A percentile compares a stretch with the other conserved stretches of the same genome.
These are phyloP conservation scores for Molorchus minor DNA, from an alignment of 2,888 invertebrate genomes.

Conservation along the genomic window DNA sequence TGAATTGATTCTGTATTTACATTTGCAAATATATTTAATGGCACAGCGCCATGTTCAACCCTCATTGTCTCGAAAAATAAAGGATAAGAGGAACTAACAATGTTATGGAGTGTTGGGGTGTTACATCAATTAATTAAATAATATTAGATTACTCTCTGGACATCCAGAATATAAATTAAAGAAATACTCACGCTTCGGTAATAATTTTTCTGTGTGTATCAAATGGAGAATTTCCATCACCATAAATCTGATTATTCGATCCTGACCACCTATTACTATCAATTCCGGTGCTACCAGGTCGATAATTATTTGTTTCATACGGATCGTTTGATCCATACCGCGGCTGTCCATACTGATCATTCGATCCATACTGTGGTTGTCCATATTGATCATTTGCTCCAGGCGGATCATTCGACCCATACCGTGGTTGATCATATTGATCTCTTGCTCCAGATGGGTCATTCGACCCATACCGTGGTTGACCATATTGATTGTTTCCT, in stretches of 20 bases:
- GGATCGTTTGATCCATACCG: slow-evolving; percentile 32
- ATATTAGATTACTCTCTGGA: too few relatives aligned
- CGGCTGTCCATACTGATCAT: slow-evolving; percentile 27
- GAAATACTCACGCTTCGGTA: slow-evolving; percentile 55
- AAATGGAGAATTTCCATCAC: slow-evolving; percentile 27
- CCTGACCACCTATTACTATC: slow-evolving; percentile 26
- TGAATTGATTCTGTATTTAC: too few relatives aligned
- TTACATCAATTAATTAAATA: too few relatives aligned
- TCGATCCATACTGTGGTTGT: slow-evolving; percentile 21
- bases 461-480: slow-evolving; percentile 30
- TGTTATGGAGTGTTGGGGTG: too few relatives aligned
- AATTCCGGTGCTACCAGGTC: too few relatives aligned
- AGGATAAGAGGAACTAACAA: too few relatives aligned
- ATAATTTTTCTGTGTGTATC: slow-evolving; percentile 51
- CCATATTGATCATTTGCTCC: slow-evolving; percentile 29
- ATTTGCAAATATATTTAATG: too few relatives aligned
- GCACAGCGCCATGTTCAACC: too few relatives aligned
- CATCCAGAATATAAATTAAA: slow-evolving; percentile 2
- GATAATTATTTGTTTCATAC: slow-evolving; percentile 25
- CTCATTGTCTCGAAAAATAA: too few relatives aligned
- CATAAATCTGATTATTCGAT: slow-evolving; percentile 38
- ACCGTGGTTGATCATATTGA: slow-evolving; percentile 29
- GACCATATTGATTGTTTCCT: slow-evolving; percentile 26
- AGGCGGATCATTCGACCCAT: slow-evolving; percentile 30
- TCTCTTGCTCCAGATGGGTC: slow-evolving; percentile 28